These are phyloP conservation scores for Adelognathus sp. DNA, from an alignment of 2,888 invertebrate species.

Conservation along the genomic window DNA sequence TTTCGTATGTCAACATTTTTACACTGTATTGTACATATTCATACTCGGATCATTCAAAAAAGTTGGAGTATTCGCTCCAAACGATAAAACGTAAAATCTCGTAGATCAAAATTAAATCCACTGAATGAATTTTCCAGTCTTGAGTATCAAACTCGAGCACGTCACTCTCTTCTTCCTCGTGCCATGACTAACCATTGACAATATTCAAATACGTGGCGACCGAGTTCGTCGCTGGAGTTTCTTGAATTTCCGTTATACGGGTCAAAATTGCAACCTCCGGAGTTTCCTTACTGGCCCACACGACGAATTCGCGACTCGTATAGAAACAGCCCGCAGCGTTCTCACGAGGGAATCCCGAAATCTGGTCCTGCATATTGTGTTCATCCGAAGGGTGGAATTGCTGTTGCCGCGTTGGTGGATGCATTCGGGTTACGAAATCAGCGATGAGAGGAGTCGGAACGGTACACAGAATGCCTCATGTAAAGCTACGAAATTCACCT, in stretches of 20 bases:
- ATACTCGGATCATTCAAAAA: too few species aligned
- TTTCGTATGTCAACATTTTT: too few species aligned
- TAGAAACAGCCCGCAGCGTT: not conserved
- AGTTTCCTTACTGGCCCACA: not conserved
- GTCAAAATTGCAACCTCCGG: constrained; percentile 1
- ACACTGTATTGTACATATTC: too few species aligned
- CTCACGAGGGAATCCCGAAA: constrained; percentile 4
- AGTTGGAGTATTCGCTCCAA: not conserved
- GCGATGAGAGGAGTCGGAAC: constrained; percentile 1
- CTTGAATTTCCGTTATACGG: not conserved
- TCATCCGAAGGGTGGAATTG: not conserved
- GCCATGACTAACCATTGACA: not conserved
- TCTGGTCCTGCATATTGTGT: not conserved
- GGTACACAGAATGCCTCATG: not conserved
- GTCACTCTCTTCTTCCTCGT: not conserved
- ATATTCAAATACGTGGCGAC: not conserved
- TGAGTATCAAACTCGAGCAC: not conserved
- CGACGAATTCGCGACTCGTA: not conserved
- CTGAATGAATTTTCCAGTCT: not conserved
- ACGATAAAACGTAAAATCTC: too few species aligned
- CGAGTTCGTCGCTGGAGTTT: not conserved
- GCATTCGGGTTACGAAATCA: constrained; percentile 9
- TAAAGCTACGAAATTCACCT: not conserved
- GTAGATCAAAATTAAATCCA: too few species aligned
- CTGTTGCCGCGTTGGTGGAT: not conserved